Conservation (phyloP, 2,113 vertebrate species). For the Hepsetus odoe region DNA sequence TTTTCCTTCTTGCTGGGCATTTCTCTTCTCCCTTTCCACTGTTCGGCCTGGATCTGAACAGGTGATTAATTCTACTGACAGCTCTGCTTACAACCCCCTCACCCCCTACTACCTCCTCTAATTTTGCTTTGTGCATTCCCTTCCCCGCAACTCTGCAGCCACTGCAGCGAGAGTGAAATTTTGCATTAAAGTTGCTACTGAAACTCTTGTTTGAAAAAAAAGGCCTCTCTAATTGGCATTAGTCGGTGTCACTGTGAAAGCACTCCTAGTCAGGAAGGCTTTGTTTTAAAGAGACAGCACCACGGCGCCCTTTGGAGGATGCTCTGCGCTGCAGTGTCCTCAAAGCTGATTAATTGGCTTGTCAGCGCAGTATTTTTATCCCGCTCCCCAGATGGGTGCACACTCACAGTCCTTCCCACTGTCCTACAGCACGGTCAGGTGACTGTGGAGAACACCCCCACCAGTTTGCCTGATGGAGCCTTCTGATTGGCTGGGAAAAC, state of each 20-base stretch:
- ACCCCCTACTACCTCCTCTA: background rate
- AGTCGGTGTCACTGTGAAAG: background rate
- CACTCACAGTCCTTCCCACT: constrained; percentile 54
- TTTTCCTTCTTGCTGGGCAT: background rate
- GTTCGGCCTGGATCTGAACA: constrained; percentile 42
- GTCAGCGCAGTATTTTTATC: constrained; percentile 67
- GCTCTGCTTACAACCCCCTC: constrained; percentile 32
- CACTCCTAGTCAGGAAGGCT: background rate
- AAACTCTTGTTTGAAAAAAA: background rate
- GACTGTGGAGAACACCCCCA: constrained; percentile 32
- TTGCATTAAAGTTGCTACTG: background rate
- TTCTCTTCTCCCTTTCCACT: constrained; percentile 31
- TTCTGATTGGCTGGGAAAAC: constrained; percentile 25
- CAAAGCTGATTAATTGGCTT: constrained; percentile 67
- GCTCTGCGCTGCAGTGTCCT: constrained; percentile 55
- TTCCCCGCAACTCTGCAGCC: constrained; percentile 5
- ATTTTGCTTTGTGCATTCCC: constrained; percentile 39
- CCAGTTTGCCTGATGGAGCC: background rate
- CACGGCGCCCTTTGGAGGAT: constrained; percentile 52
- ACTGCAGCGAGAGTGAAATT: background rate
- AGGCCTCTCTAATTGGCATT: background rate
- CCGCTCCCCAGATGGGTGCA: constrained; percentile 56
- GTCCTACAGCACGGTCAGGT: constrained; percentile 51
- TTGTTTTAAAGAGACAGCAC: constrained; percentile 50
- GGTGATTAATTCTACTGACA: constrained; percentile 45